Conservation (phyloP, 2,113 vertebrate genomes). For the Sorex araneus region DNA sequence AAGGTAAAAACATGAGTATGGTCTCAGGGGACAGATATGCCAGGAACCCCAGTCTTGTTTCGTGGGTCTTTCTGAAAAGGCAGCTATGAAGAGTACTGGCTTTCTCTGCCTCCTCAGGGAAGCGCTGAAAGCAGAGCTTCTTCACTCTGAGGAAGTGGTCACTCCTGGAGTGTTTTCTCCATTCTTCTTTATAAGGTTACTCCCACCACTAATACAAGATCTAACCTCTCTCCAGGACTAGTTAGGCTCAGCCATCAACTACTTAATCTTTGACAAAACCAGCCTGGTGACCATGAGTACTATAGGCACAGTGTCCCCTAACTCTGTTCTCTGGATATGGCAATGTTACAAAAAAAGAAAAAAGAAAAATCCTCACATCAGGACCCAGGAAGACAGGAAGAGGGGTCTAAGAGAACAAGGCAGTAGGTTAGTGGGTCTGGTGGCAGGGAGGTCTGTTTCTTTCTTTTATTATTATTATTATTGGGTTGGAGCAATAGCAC, state of each 20-base stretch:
- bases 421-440: background rate
- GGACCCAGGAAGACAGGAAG: background rate
- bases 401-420: slow-evolving; percentile 5
- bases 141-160: background rate
- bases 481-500: too few species aligned
- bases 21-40: background rate
- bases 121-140: background rate
- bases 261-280: background rate
- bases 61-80: background rate
- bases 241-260: background rate
- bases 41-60: background rate
- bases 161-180: background rate
- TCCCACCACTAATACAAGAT: background rate
- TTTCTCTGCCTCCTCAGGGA: background rate
- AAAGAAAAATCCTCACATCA: background rate
- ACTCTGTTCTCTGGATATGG: background rate
- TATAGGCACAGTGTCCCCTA: background rate
- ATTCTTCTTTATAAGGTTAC: background rate
- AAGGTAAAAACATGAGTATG: background rate
- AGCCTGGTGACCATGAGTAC: background rate
- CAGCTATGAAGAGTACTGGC: background rate
- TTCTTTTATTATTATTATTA: too few species aligned
- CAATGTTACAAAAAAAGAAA: background rate
- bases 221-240: background rate
- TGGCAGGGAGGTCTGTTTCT: background rate